A percentile compares a stretch with the other conserved stretches of the same genome.
Evolutionary conservation across 1,140 invertebrate species (phyloP).

Genomic region (Nasonia giraulti): DNA sequence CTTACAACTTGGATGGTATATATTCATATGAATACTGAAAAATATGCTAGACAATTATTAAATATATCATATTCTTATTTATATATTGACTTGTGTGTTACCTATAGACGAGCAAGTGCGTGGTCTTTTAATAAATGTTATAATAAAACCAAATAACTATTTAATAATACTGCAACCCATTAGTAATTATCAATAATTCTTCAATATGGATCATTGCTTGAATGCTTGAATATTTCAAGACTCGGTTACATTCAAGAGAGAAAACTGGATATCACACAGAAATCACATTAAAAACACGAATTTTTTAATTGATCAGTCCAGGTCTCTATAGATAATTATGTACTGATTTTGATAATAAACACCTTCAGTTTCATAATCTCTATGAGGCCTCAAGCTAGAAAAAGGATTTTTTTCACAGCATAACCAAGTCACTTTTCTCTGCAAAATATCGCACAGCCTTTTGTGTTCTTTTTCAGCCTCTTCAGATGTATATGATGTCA

Average conservation of each 20-base stretch:
- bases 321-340: slow-evolving; percentile 62
- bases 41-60: background rate
- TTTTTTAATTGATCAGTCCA: slow-evolving; percentile 48
- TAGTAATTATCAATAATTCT: slow-evolving; percentile 9
- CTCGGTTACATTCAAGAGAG: slow-evolving; percentile 18
- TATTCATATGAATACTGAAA: background rate
- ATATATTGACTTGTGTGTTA: slow-evolving; percentile 12
- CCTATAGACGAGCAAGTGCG: background rate
- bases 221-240: background rate
- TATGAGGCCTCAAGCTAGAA: slow-evolving; percentile 63
- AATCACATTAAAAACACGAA: slow-evolving; percentile 40
- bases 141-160: slow-evolving; percentile 14
- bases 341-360: slow-evolving; percentile 67
- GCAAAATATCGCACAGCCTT: slow-evolving; percentile 60
- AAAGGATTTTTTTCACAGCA: slow-evolving; percentile 63
- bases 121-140: background rate
- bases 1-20: background rate
- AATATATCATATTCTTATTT: background rate
- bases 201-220: background rate
- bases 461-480: slow-evolving; percentile 61
- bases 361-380: slow-evolving; percentile 63
- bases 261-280: slow-evolving; percentile 24
- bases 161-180: background rate
- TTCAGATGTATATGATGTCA: slow-evolving; percentile 61
- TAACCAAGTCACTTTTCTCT: slow-evolving; percentile 48